Conservation (phyloP, 2,888 invertebrate genomes). For the Ditula angustiorana region DNA sequence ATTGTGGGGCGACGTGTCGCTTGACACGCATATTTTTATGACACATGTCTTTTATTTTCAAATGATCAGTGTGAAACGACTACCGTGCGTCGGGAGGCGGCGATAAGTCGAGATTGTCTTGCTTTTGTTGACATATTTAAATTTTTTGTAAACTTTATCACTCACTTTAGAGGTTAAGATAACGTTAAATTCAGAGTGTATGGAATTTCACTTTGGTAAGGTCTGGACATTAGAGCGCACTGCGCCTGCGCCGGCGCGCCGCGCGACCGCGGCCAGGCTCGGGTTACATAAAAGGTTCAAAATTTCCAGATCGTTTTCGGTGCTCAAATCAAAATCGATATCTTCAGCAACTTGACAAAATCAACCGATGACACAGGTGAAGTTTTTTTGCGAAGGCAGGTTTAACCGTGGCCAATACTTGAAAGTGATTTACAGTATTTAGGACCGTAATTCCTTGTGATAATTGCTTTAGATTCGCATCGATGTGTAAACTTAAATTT, state of each 20-base stretch:
- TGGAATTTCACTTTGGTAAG: slow-evolving; percentile 55
- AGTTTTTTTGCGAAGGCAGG: slow-evolving; percentile 50
- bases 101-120: slow-evolving; percentile 60
- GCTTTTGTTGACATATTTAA: slow-evolving; percentile 46
- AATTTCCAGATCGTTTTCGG: slow-evolving; percentile 71
- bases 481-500: slow-evolving; percentile 56
- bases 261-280: slow-evolving; percentile 67
- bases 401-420: slow-evolving; percentile 8
- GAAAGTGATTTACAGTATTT: slow-evolving; percentile 49
- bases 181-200: slow-evolving; percentile 40
- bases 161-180: slow-evolving; percentile 37
- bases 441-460: slow-evolving; percentile 53
- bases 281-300: slow-evolving; percentile 78
- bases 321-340: slow-evolving; percentile 77
- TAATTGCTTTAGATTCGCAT: slow-evolving; percentile 31
- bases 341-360: slow-evolving; percentile 76
- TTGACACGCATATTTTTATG: slow-evolving; percentile 80
- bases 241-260: slow-evolving; percentile 58
- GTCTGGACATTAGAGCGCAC: slow-evolving; percentile 47
- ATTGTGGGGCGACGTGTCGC: slow-evolving; percentile 66
- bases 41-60: slow-evolving; percentile 74
- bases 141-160: slow-evolving; percentile 37
- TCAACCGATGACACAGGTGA: slow-evolving; percentile 68
- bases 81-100: slow-evolving; percentile 67
- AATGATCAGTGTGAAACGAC: slow-evolving; percentile 77